Base-by-base conservation (phyloP, 1,140 invertebrate species). In the Carposina sasakii region DNA sequence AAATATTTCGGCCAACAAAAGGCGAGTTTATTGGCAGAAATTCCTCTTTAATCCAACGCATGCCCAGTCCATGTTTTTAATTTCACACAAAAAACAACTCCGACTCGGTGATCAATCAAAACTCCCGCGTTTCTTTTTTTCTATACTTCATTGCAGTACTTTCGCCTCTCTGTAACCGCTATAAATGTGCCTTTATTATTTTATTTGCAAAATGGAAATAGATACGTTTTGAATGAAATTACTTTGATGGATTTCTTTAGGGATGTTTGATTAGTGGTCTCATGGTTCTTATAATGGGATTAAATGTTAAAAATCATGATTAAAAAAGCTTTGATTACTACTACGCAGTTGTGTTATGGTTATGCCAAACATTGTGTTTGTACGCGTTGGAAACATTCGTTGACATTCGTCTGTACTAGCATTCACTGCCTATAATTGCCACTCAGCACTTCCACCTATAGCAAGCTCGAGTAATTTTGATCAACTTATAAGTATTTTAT, bases 101-200 rank as follows among this genome's bases (percentile, higher is more conserved):
- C 52, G 73, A 71, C 62, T 76, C 69, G 81, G 81, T 84, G 76
- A 84, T 84, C 78, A 84, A 84, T 84, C 81, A 84, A 77, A 84
- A 72, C 64, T 73, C 64, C 64, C 69, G 71, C 63, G 61, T 56
- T 76, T 65, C 57, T 66, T 73, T 75, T 54, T 71, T 78, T 77
- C 75, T 77, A 73, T 75, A 71, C 73, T 71, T 71, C 64, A 81
- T 73, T 73, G 75, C 77, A 73, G 64, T 78, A 78, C 74, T 81
- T 83, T 79, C 71, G 79, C 69, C 69, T 71, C 64, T 70, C 66
- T 72, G 77, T 76, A 77, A 81, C 75, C 77, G 69, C 72, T 78
- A 71, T 76, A 71, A 81, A 81, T 77, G 71, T 69, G 60, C 62
- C 66, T 76, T 72, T 79, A 76, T 76, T 72, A 74, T 74, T 74